Percentiles rank a stretch among this genome's conserved stretches.
phyloP scores from a whole-genome alignment of 2,797 vertebrate species.

The Spizella passerina region DNA sequence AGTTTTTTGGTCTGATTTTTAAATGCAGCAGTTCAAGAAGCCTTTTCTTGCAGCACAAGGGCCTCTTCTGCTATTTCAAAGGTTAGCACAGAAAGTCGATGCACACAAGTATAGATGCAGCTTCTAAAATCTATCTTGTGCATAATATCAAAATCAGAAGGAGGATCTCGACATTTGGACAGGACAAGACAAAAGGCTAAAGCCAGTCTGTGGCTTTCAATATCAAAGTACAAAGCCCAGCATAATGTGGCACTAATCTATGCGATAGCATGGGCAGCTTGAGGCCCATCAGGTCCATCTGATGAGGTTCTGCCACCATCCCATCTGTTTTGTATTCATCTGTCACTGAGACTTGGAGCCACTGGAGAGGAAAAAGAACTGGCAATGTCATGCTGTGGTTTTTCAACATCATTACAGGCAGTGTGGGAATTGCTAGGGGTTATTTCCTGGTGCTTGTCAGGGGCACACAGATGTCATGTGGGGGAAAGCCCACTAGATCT shows the following conservation, averaged over 20 bases:
- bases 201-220: neutral
- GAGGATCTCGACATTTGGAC: neutral
- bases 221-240: neutral
- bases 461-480: neutral
- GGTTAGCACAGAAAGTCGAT: neutral
- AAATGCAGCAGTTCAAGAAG: neutral
- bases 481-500: neutral
- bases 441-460: neutral
- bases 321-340: conserved; percentile 19
- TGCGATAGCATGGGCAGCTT: neutral
- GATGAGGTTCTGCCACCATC: conserved; percentile 11
- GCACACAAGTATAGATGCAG: neutral
- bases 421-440: neutral
- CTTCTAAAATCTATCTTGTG: neutral
- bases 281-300: neutral
- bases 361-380: neutral
- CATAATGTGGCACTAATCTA: neutral
- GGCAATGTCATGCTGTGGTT: neutral
- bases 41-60: neutral
- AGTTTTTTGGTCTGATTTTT: neutral
- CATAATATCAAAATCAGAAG: neutral
- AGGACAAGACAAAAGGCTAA: neutral
- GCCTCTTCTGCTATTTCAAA: neutral
- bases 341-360: neutral
- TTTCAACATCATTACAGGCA: neutral